Base-by-base conservation (phyloP, 2,113 vertebrate species). In the Trogon surrucura region DNA sequence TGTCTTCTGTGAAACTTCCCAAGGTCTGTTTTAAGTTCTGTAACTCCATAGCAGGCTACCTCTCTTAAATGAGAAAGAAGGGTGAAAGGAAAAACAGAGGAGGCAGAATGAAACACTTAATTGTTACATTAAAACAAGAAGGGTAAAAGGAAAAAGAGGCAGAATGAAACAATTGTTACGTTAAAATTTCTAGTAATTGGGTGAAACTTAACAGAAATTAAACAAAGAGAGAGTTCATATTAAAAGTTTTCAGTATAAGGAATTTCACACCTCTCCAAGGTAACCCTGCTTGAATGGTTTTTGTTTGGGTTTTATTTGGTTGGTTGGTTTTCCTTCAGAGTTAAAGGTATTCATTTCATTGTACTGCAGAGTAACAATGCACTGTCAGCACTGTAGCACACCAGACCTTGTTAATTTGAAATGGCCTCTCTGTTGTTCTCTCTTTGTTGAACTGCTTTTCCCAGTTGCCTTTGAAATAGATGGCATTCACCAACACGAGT, bases 381-480 rank as follows among this genome's bases (percentile, higher is more conserved):
- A 53, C 16, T 70, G 5, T 9, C 66, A 80, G 7, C 13, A 23
- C 38, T 72, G 72, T 4, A 85, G 23, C 3, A 54, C 9, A 45
- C 18, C 90, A 18, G 97, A 99, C 99, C 99, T 98, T 66, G n/a
- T 91, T 98, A 73, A 98, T 73, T 34, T 98, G 97, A 85, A 99
- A 99, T 2, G 97, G 93, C 97, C 92, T 98, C 66, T 99, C 98
- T 54, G n/a, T 61, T 34, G 99, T 99, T 5, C 36, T 14, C 17
- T 94, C 75, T 34, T 91, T 96, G 14, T 97, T 6, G 66, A 99
- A 99, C 5, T 73, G 96, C 22, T 98, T 75, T 72, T 92, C 96
- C 99, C 99, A 99, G 74, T 96, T 98, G 73, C 99, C 99, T 96
- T 99, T 99, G 97, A 99, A 99, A 95, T 99, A 99, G 94, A 99